phyloP scores from a whole-genome alignment of 2,113 vertebrate species.

The Lophura nycthemera region DNA sequence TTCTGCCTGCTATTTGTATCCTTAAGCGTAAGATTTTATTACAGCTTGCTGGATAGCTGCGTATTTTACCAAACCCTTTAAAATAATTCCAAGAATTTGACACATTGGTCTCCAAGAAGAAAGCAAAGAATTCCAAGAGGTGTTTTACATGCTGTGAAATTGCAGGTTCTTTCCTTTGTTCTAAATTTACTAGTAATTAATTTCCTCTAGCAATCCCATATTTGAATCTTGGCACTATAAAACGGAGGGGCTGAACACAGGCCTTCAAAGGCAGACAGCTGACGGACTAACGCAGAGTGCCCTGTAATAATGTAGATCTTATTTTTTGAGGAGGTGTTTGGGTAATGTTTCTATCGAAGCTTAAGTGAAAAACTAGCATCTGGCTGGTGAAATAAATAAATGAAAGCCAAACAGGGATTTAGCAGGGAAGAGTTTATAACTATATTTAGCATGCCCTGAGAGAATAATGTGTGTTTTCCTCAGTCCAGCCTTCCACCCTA shows the following conservation, averaged over 20 bases:
- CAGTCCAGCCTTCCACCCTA: not conserved
- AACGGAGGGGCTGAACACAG: conserved; percentile 13
- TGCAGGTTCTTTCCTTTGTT: conserved; percentile 68
- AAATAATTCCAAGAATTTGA: conserved; percentile 62
- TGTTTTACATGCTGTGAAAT: conserved; percentile 72
- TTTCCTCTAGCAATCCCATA: conserved; percentile 68
- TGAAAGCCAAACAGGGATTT: conserved; percentile 8
- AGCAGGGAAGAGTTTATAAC: not conserved
- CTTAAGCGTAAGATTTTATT: conserved; percentile 21
- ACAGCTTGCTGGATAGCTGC: not conserved
- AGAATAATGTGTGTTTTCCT: not conserved
- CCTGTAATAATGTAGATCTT: not conserved
- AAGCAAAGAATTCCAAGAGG: conserved; percentile 67
- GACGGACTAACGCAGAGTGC: not conserved
- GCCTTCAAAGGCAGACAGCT: conserved; percentile 52
- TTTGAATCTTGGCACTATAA: conserved; percentile 63
- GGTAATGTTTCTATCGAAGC: conserved; percentile 32
- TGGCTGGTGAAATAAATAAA: conserved; percentile 43
- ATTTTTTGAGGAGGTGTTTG: conserved; percentile 50
- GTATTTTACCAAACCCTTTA: not conserved
- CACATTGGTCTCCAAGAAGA: conserved; percentile 44
- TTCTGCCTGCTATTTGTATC: conserved; percentile 41
- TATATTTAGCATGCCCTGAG: not conserved
- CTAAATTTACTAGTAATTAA: conserved; percentile 74
- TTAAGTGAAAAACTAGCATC: conserved; percentile 36